Conservation (phyloP, 2,888 invertebrate species). For the Hetaerina titia region DNA sequence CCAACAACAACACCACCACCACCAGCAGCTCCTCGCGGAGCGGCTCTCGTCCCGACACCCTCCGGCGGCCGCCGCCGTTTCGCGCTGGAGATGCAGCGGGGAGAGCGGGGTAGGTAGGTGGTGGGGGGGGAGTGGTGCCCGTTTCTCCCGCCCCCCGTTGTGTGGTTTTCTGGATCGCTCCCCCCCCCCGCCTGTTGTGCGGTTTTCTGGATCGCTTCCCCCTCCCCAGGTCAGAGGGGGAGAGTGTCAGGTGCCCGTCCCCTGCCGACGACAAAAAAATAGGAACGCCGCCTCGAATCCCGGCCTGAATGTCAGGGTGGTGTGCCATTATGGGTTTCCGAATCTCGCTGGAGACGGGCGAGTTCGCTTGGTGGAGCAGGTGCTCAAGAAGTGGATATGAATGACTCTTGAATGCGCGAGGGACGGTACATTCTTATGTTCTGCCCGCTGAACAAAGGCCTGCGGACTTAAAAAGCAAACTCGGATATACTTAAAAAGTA, state of each 20-base stretch:
- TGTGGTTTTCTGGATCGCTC: too few relatives aligned
- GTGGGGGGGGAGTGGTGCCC: neutral
- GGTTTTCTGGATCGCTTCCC: neutral
- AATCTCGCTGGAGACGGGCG: neutral
- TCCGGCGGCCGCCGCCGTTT: neutral
- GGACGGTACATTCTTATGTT: neutral
- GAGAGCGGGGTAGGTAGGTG: conserved; percentile 42
- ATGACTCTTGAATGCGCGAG: neutral
- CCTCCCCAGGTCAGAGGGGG: neutral
- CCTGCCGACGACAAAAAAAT: neutral
- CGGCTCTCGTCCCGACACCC: neutral
- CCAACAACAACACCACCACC: neutral
- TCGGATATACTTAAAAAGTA: neutral
- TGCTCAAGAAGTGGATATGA: neutral
- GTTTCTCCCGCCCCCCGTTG: too few relatives aligned
- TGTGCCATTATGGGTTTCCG: neutral
- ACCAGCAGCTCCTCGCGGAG: neutral
- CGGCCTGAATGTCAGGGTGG: neutral
- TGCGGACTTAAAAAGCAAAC: neutral
- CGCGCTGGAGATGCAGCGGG: conserved; percentile 23
- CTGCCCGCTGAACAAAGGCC: neutral
- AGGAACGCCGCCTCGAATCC: neutral
- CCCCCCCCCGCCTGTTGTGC: too few relatives aligned
- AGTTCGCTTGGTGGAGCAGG: neutral
- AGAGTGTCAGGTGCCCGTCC: neutral